phyloP scores from a whole-genome alignment of 2,888 invertebrate species.

The Cinara cedri region DNA sequence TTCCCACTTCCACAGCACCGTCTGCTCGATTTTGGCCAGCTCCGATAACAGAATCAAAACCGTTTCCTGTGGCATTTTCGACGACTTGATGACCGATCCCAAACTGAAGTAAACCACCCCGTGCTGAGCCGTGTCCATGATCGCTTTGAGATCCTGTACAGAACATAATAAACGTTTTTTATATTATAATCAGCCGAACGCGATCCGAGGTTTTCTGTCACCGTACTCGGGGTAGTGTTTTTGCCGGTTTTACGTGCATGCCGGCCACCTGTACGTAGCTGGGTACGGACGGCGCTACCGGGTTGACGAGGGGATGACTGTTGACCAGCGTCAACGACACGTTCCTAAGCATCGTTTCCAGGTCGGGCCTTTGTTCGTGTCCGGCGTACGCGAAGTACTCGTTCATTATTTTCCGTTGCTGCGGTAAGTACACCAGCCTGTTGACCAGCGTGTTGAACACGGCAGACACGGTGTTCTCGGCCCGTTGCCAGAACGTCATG shows the following conservation, averaged over 20 bases:
- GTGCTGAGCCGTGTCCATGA: constrained; percentile 11
- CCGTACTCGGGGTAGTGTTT: background rate
- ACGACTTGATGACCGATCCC: constrained; percentile 40
- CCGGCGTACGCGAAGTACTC: constrained; percentile 20
- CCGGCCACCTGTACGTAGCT: constrained; percentile 40
- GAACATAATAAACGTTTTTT: background rate
- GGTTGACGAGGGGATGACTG: background rate
- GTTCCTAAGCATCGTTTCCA: constrained; percentile 23
- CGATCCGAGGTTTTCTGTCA: background rate
- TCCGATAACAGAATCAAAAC: background rate
- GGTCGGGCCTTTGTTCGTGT: constrained; percentile 20
- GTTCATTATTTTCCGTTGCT: constrained; percentile 5
- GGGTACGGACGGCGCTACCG: constrained; percentile 24
- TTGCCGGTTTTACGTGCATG: constrained; percentile 21
- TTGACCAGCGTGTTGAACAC: constrained; percentile 9
- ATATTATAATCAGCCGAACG: background rate
- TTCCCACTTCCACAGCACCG: constrained; percentile 55
- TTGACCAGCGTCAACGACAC: constrained; percentile 37
- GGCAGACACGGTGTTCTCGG: background rate
- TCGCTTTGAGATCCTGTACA: constrained; percentile 13
- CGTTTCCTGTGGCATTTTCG: constrained; percentile 21
- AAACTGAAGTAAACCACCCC: constrained; percentile 54
- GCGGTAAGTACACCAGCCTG: constrained; percentile 12
- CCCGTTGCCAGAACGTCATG: constrained; percentile 33
- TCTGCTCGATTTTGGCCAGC: constrained; percentile 38